These are phyloP conservation scores for Siphlonurus alternatus DNA, from an alignment of 2,888 invertebrate species.

Conservation along the genomic window DNA sequence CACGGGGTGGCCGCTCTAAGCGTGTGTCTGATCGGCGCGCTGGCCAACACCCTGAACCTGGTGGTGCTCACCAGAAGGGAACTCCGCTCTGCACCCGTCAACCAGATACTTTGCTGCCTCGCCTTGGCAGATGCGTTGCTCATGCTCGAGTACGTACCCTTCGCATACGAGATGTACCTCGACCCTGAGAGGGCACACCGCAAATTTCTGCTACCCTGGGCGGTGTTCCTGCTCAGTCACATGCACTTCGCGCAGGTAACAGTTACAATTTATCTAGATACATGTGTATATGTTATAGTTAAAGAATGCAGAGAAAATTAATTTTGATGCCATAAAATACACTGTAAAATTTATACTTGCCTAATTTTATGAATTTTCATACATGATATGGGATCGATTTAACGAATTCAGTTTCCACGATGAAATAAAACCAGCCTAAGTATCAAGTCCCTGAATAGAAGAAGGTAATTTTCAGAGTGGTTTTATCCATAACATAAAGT, in stretches of 20 bases:
- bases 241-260: constrained; percentile 52
- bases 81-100: constrained; percentile 67
- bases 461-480: too few relatives aligned
- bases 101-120: constrained; percentile 65
- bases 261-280: not conserved
- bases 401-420: too few relatives aligned
- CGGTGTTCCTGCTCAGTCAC: constrained; percentile 58
- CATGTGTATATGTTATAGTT: not conserved
- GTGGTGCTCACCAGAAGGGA: constrained; percentile 70
- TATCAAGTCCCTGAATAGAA: too few relatives aligned
- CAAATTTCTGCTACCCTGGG: constrained; percentile 53
- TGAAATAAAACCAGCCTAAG: too few relatives aligned
- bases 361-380: too few relatives aligned
- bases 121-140: constrained; percentile 81
- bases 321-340: too few relatives aligned
- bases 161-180: constrained; percentile 48
- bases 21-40: constrained; percentile 72
- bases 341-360: too few relatives aligned
- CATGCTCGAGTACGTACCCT: constrained; percentile 73
- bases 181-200: constrained; percentile 25
- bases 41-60: constrained; percentile 75
- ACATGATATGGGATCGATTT: too few relatives aligned
- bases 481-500: too few relatives aligned
- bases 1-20: constrained; percentile 72
- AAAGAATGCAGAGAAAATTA: not conserved